Conservation (phyloP, 2,888 invertebrate genomes). For the Stramonita haemastoma region DNA sequence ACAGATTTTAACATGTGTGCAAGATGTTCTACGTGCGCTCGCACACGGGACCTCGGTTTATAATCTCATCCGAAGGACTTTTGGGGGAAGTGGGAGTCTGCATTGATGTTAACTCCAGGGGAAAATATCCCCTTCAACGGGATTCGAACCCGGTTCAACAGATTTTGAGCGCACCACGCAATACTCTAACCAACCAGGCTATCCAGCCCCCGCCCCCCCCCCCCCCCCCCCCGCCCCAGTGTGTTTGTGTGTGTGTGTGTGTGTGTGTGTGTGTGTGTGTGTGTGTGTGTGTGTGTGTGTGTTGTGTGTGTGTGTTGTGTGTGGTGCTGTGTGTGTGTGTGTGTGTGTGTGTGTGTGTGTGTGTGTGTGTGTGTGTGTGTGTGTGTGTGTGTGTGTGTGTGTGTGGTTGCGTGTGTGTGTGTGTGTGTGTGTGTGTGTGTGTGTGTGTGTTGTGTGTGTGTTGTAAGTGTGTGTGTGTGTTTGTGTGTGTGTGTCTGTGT, state of each 20-base stretch:
- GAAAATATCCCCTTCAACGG: too few relatives aligned
- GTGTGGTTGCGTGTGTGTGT: neutral
- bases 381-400: neutral
- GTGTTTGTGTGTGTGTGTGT: constrained; percentile 27
- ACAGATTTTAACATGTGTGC: too few relatives aligned
- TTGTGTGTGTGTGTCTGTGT: neutral
- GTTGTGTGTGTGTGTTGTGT: constrained; percentile 16
- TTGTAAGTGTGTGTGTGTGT: neutral
- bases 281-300: constrained; percentile 1
- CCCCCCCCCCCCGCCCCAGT: too few relatives aligned
- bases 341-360: neutral
- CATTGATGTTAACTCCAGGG: too few relatives aligned
- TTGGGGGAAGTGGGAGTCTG: too few relatives aligned
- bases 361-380: constrained; percentile 9
- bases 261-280: constrained; percentile 1
- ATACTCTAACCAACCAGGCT: too few relatives aligned
- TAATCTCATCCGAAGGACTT: too few relatives aligned
- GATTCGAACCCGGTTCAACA: too few relatives aligned
- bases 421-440: neutral
- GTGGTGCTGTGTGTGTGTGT: neutral
- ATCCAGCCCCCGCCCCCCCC: too few relatives aligned
- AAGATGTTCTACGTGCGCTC: too few relatives aligned
- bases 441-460: neutral
- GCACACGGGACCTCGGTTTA: too few relatives aligned
- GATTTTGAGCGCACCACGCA: too few relatives aligned